Evolutionary conservation across 2,797 vertebrate species (phyloP), one percentile per base, ranked within the genome.

Genomic region (Pseudopleuronectes americanus): DNA sequence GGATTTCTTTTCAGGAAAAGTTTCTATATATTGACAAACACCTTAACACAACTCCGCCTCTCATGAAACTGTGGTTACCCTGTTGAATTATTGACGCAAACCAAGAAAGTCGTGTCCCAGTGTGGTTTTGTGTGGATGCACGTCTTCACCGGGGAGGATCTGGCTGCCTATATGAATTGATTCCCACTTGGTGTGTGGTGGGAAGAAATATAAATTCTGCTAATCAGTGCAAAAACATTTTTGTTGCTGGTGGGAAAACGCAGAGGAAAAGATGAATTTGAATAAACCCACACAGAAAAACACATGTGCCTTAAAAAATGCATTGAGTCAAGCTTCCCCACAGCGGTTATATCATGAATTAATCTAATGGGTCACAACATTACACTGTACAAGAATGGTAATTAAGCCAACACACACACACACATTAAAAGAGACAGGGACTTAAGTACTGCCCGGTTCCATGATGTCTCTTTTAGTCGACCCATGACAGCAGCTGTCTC

Each of bases 171-270:
- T 38, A 13, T 1, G 1, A 13, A 38, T 0, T 12, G 9, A 38
- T 38, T 38, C 36, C 36, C 36, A 38, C 36, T 13, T 13, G 36
- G 36, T 1, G 3, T 38, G 36, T 74, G 76, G 21, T 65, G 26
- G 43, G 24, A 19, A 81, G 68, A 22, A 58, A 87, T 87, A 78
- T 24, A 17, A 48, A 66, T 64, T 73, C 67, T 78, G 71, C 67
- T 74, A 83, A 93, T 90, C 68, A 84, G 73, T 43, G 69, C 87
- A 89, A 76, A 90, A 87, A 87, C 41, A 58, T 54, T 62, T 62
- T 47, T 47, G 43, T 47, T 41, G 49, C 68, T 21, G 23, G 45
- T 36, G 36, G 14, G 68, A 64, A 79, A 70, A 58, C 38, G 49
- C 4, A 31, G 23, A 8, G 21, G 61, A 55, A 43, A 49, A 38